phyloP scores from a whole-genome alignment of 2,888 invertebrate species.

The Brachyptera putata region DNA sequence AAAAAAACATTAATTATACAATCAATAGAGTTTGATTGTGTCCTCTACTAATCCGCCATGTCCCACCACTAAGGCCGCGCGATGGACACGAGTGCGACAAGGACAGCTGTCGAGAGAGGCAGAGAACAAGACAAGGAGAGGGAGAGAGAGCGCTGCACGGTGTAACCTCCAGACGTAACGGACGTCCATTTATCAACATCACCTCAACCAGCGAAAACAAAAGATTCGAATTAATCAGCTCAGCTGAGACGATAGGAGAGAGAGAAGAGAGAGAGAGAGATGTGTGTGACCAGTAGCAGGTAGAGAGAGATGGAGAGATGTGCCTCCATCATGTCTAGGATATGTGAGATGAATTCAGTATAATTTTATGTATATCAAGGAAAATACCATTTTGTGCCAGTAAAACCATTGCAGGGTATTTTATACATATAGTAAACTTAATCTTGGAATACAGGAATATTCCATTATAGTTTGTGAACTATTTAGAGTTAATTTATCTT shows the following conservation, averaged over 20 bases:
- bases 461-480: too few species aligned
- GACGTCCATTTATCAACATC: conserved; percentile 31
- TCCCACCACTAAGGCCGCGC: too few species aligned
- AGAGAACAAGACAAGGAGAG: neutral
- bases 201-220: conserved; percentile 25
- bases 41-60: too few species aligned
- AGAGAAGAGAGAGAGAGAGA: too few species aligned
- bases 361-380: neutral
- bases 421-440: too few species aligned
- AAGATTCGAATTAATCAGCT: conserved; percentile 33
- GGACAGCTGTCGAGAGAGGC: conserved; percentile 1
- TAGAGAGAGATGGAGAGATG: neutral
- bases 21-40: too few species aligned
- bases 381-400: neutral
- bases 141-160: too few species aligned
- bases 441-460: too few species aligned
- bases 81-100: neutral
- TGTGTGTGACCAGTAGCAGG: neutral
- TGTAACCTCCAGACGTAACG: conserved; percentile 28
- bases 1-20: too few species aligned
- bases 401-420: too few species aligned
- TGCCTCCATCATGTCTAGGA: neutral
- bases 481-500: too few species aligned
- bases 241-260: too few species aligned
- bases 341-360: neutral